Percentiles rank a stretch among this genome's conserved stretches.
Evolutionary conservation across 35 echinoderm and acorn worm genomes (phyloP).

Genomic region (Patiria miniata): DNA sequence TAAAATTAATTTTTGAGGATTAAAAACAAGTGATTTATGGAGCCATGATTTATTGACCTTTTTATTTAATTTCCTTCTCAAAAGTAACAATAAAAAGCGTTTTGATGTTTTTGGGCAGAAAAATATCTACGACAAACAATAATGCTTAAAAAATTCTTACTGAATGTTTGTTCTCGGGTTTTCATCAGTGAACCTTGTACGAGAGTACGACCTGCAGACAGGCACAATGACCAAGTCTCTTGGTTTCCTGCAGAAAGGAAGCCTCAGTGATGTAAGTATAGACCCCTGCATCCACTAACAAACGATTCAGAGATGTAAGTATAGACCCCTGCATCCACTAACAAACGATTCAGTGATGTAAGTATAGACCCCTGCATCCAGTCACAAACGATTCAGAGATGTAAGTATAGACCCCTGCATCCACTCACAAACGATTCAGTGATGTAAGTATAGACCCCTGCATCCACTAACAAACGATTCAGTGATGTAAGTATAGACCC

Average conservation of each 20-base stretch:
- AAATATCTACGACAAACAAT: background rate
- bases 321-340: no score
- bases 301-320: no score
- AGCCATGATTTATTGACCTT: no score
- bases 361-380: background rate
- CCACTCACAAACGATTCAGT: background rate
- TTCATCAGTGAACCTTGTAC: background rate
- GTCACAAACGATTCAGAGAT: no score
- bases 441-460: background rate
- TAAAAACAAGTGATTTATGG: no score
- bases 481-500: no score
- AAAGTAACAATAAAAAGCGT: no score
- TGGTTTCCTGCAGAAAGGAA: background rate
- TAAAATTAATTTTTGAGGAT: background rate
- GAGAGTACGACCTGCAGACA: background rate
- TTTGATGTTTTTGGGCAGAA: no score
- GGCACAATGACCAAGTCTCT: conserved; percentile 13
- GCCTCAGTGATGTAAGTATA: conserved; percentile 20
- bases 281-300: background rate
- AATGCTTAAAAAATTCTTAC: background rate
- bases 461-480: no score
- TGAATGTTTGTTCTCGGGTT: conserved; percentile 19
- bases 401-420: no score
- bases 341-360: background rate
- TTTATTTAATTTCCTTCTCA: no score